phyloP scores from a whole-genome alignment of 2,113 vertebrate genomes.

The Lepisosteus oculatus region DNA sequence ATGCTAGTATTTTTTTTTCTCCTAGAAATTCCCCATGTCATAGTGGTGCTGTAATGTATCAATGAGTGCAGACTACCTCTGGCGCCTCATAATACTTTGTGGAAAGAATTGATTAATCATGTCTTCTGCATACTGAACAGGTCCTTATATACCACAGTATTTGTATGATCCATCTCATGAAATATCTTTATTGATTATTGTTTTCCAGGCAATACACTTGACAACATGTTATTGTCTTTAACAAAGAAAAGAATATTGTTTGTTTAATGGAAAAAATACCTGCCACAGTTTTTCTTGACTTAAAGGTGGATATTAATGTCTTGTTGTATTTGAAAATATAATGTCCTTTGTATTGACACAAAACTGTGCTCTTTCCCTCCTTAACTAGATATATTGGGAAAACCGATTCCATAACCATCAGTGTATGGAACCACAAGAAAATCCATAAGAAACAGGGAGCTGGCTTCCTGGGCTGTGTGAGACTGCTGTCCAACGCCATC shows the following conservation, averaged over 20 bases:
- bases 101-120: background rate
- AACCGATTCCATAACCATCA: slow-evolving; percentile 96
- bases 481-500: slow-evolving; percentile 93
- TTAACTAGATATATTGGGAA: slow-evolving; percentile 87
- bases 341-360: too few species aligned
- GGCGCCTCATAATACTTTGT: background rate
- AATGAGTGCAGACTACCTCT: background rate
- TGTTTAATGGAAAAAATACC: too few species aligned
- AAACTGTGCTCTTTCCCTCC: background rate
- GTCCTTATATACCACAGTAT: background rate
- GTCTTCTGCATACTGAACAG: background rate
- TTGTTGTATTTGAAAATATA: too few species aligned
- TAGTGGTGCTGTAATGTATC: too few species aligned
- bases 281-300: too few species aligned
- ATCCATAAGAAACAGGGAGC: slow-evolving; percentile 97
- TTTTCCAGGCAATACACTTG: background rate
- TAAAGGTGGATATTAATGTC: too few species aligned
- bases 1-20: too few species aligned
- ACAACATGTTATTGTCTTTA: background rate
- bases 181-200: too few species aligned
- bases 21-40: too few species aligned
- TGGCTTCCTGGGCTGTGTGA: slow-evolving; percentile 93
- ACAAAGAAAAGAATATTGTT: too few species aligned
- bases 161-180: too few species aligned
- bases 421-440: slow-evolving; percentile 98